Percentiles rank a stretch among this genome's conserved stretches.
phyloP scores from a whole-genome alignment of 2,113 vertebrate genomes.

The Kobus ellipsiprymnus region DNA sequence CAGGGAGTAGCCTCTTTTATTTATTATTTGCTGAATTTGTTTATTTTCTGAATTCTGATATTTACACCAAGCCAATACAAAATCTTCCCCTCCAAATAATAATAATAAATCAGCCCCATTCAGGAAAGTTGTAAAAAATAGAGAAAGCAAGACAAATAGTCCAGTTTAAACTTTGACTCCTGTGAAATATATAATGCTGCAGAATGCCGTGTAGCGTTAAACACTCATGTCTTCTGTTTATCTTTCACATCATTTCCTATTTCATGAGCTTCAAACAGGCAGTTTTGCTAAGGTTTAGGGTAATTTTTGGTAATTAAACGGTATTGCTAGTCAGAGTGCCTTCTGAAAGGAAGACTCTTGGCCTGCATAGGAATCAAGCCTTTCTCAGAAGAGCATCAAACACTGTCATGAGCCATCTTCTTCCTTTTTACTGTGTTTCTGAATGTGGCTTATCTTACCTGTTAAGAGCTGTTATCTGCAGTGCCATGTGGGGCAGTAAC shows the following conservation, averaged over 20 bases:
- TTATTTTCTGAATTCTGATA: background rate
- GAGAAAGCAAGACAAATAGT: background rate
- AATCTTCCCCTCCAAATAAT: background rate
- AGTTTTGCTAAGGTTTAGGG: background rate
- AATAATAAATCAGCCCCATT: background rate
- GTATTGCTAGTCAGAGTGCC: background rate
- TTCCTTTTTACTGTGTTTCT: background rate
- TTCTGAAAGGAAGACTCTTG: background rate
- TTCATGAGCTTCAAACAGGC: background rate
- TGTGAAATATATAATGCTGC: background rate
- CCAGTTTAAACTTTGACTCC: background rate
- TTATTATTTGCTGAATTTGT: background rate
- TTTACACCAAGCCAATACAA: background rate
- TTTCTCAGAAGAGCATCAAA: background rate
- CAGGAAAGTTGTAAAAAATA: background rate
- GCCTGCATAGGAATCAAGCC: background rate
- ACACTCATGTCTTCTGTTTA: background rate
- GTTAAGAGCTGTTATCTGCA: background rate
- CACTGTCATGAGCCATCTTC: background rate
- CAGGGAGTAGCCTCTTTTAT: background rate
- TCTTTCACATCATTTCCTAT: background rate
- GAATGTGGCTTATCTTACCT: background rate
- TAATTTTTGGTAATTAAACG: background rate
- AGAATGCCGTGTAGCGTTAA: background rate
- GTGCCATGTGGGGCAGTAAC: accelerated